These are phyloP conservation scores for Caligus rogercresseyi DNA, from an alignment of 1,140 invertebrate species.

Conservation along the genomic window DNA sequence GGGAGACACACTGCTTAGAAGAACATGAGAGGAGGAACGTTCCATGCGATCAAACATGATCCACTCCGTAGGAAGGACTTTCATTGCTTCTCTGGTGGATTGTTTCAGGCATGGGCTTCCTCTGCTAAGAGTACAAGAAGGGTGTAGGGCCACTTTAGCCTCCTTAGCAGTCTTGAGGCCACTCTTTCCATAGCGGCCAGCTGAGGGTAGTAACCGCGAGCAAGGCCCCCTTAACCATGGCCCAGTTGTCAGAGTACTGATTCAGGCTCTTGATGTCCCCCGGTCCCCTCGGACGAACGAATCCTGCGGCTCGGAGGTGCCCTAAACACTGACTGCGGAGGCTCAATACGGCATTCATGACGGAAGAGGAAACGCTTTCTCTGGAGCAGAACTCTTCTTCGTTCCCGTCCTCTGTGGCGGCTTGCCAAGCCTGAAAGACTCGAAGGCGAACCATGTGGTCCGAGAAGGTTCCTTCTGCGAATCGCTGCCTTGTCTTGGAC, in stretches of 20 bases:
- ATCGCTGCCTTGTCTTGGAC: constrained; percentile 41
- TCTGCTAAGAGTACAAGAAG: constrained; percentile 2
- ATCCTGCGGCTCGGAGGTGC: constrained; percentile 62
- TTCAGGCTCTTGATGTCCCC: constrained; percentile 57
- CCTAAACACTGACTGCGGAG: constrained; percentile 58
- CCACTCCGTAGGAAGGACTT: constrained; percentile 53
- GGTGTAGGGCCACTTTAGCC: background rate
- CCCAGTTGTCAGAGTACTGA: constrained; percentile 70
- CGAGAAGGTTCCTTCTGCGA: constrained; percentile 56
- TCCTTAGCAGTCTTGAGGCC: constrained; percentile 20
- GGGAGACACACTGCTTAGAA: constrained; percentile 52
- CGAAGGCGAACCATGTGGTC: constrained; percentile 78
- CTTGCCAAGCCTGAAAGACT: constrained; percentile 50
- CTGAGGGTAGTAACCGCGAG: constrained; percentile 73
- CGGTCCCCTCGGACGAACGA: constrained; percentile 53
- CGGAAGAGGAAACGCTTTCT: constrained; percentile 56
- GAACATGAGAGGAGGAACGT: constrained; percentile 41
- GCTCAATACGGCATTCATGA: constrained; percentile 67
- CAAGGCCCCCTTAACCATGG: constrained; percentile 72
- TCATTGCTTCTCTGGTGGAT: constrained; percentile 29
- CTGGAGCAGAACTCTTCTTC: constrained; percentile 56
- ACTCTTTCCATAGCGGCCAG: constrained; percentile 47
- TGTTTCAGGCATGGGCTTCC: constrained; percentile 14
- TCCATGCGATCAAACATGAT: constrained; percentile 65
- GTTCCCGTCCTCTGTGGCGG: constrained; percentile 44